Evolutionary conservation across 2,888 invertebrate species (phyloP), one percentile per base, ranked within the genome.

Genomic region (Meiosimyza decipiens): DNA sequence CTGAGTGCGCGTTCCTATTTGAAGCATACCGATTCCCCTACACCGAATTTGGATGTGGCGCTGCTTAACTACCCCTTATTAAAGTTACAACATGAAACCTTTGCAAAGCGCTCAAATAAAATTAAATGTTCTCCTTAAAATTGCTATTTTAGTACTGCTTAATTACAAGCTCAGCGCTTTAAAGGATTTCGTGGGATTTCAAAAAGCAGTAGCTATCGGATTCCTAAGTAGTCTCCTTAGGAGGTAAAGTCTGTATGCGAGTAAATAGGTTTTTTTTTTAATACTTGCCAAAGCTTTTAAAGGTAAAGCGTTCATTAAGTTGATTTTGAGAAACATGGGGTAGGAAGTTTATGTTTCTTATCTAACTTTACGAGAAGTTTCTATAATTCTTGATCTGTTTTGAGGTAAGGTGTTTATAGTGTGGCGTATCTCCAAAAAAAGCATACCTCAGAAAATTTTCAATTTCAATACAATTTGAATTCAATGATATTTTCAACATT

Each of bases 161-260:
- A 16, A 54, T 55, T 15, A 55, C 67, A 66, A 66, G 54, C 66
- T 67, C 57, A 59, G 50, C 68, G 49, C 59, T 68, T 68, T 68
- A 68, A 68, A 50, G 59, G 54, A 50, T 64, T 64, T 28, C 51
- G 18, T 18, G 13, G 51, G 64, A 64, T 64, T 64, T 51, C 4
- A 57, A 7, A 28, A 64, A 28, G 28, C 63, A 63, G 47, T 57
- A 47, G 63, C 47, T 47, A 40, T 22, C 9, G 22, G 60, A 49
- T n/a, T 16, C 50, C 47, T 2, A n/a, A n/a, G n/a, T 16, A n/a
- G 54, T 11, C 12, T 18, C 13, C 40, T 40, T 40, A 15, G 55
- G 15, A 55, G n/a, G 6, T n/a, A 6, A 18, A 4, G 11, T n/a
- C 6, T 16, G 18, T n/a, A 18, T 15, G 18, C 5, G 18, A 11